Evolutionary conservation across 1,140 invertebrate genomes (phyloP), one percentile per base, ranked within the genome.

Genomic region (Euura saliciscinereae): DNA sequence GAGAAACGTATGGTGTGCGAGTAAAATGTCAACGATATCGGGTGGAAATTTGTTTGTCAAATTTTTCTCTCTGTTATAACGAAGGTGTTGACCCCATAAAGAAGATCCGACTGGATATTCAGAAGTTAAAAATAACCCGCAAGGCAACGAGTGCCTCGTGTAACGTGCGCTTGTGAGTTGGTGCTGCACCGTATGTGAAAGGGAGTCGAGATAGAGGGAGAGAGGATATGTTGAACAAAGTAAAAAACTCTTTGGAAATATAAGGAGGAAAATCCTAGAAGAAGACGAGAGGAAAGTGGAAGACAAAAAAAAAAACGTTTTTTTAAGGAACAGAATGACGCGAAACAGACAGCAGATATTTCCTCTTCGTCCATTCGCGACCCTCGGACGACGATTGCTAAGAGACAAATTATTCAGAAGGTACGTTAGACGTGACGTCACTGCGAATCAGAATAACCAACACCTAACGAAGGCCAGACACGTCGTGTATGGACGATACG

Each of bases 391-490:
- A 70, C 85, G 88, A 73, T 86, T 90, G 74, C 82, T 89, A 74
- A 88, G 89, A 76, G 88, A 89, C 76, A 89, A 90, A 81, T 86
- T 90, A 72, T 84, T 89, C 71, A 90, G 88, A 87, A 90, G 89
- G 90, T 91, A 90, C 82, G 80, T 80, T 28, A 28, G 28, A 28
- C 28, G 28, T 28, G 28, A 28, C 28, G 28, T 28, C 28, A 28
- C 28, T 28, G 28, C 28, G 28, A 28, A 28, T 28, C 1, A 28
- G 28, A 28, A 28, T 28, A 28, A 28, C 28, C 28, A 28, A 28
- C 28, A 28, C 28, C 28, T 28, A 28, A 28, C 28, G 28, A 28
- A 28, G 28, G 28, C 28, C 28, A 28, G 28, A 1, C 28, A 28
- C 28, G 28, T 28, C 28, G 28, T 28, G 28, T 1, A 28, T 28